Percentiles rank a stretch among this genome's conserved stretches.
Conservation (phyloP, 2,888 invertebrate genomes). For the Ferrisia virgata region DNA sequence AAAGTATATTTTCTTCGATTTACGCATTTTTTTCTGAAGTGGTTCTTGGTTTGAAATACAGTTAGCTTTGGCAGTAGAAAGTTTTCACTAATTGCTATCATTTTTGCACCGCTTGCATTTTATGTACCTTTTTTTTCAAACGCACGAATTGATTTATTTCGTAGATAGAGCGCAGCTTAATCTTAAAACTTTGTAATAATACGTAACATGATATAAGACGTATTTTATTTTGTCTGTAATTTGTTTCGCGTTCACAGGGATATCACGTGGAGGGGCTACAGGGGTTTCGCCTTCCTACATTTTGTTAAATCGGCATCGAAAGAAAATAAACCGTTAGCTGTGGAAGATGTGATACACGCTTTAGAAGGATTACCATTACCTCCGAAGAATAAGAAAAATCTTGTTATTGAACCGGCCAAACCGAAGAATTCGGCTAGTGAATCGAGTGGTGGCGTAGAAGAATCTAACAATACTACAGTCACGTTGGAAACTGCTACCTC, state of each 20-base stretch:
- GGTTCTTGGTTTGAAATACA: neutral
- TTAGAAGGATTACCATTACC: conserved; percentile 35
- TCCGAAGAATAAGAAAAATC: conserved; percentile 32
- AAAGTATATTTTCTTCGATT: neutral
- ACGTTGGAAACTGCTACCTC: neutral
- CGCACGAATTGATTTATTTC: neutral
- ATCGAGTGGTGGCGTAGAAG: neutral
- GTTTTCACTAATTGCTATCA: neutral
- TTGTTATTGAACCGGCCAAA: conserved; percentile 35
- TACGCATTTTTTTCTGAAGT: neutral
- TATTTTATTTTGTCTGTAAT: neutral
- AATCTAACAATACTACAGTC: neutral
- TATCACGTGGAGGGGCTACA: conserved; percentile 63
- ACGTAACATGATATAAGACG: neutral
- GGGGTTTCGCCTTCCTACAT: conserved; percentile 70
- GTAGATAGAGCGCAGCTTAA: neutral
- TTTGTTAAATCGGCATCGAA: conserved; percentile 65
- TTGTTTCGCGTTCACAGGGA: conserved; percentile 54
- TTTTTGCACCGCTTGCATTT: conserved; percentile 13
- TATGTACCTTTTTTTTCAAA: neutral
- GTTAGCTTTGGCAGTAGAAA: neutral
- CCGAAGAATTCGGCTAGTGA: conserved; percentile 10
- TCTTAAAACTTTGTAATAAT: neutral
- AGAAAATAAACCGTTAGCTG: conserved; percentile 48
- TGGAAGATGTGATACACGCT: conserved; percentile 38